Base-by-base conservation (phyloP, 2,888 invertebrate species). In the Andricus curvator region DNA sequence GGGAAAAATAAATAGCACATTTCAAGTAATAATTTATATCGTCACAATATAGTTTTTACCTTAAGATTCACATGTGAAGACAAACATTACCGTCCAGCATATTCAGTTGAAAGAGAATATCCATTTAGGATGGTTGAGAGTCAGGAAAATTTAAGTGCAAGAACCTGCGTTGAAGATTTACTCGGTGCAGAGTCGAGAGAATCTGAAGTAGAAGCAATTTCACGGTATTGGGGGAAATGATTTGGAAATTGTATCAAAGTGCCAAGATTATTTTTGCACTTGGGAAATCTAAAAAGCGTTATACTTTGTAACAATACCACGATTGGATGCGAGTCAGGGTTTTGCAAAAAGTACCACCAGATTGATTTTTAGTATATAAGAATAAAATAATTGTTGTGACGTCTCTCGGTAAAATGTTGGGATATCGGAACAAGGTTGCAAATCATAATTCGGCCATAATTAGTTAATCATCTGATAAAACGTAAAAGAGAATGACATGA, bases 131-230 rank as follows among this genome's bases (percentile, higher is more conserved):
- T 9, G 4, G n/a, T 68, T 37, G 37, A 25, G 1, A 48, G 29
- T 29, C 25, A 44, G 48, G 22, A 48, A 48, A 41, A 68, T 68
- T 48, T 48, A 44, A 68, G 68, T 22, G 68, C 68, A 22, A 4
- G n/a, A 15, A 41, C 68, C 8, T 68, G 11, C 25, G 13, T 68
- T 48, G 44, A 37, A 68, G 44, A 68, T 68, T 68, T 22, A 48
- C 68, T 48, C 25, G 5, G 15, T n/a, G 25, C 22, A 68, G 68
- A 68, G 25, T 44, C 25, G 44, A 68, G 44, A 48, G 44, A 68
- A 68, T 68, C 44, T 48, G 13, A 48, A 68, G 68, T 68, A 44
- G 68, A 68, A 68, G 44, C 15, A 68, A 68, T 68, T 68, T 68
- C 44, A 68, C 8, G 17, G 44, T 68, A 68, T 68, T 68, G 29